Evolutionary conservation across 2,113 vertebrate species (phyloP), one percentile per base, ranked within the genome.

Genomic region (Melanerpes formicivorus): DNA sequence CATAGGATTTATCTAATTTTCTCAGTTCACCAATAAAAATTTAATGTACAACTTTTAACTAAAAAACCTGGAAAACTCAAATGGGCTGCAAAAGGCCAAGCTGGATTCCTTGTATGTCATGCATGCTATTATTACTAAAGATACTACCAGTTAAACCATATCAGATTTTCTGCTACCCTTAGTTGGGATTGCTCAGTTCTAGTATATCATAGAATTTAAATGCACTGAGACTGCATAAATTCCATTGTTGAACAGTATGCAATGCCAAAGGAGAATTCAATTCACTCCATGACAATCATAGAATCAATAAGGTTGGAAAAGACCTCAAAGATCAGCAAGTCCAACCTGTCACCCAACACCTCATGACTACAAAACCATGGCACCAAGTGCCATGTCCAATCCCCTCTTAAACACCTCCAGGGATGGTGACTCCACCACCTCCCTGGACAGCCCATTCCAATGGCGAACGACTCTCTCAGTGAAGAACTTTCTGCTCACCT

Each of bases 181-280:
- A 79, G 42, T 34, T 88, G 65, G 21, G 55, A 85, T 83, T 67
- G 60, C 67, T 67, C 16, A 17, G 54, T 59, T 90, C 87, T 75
- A 90, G 62, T 77, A 40, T 5, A 72, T 26, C 50, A 60, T 37
- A 80, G 79, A 91, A 92, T 89, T 80, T 67, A 85, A 96, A 93
- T 50, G 48, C 70, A 78, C 58, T 40, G 44, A 5, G 2, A 74
- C 71, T 85, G 76, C 65, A 78, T 90, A 90, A 80, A 93, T 92
- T 69, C 87, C 69, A 52, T 54, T 91, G 87, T 91, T 94, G 93
- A 82, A 90, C 32, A 71, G 60, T 88, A 92, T 78, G 72, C 65
- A 74, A 88, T 54, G 82, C 58, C 65, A 95, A 88, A 95, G 80
- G 48, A 89, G 46, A 93, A 93, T 92, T 93, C 82, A 34, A 34